Conservation (phyloP, 2,113 vertebrate species). For the Cavia porcellus region DNA sequence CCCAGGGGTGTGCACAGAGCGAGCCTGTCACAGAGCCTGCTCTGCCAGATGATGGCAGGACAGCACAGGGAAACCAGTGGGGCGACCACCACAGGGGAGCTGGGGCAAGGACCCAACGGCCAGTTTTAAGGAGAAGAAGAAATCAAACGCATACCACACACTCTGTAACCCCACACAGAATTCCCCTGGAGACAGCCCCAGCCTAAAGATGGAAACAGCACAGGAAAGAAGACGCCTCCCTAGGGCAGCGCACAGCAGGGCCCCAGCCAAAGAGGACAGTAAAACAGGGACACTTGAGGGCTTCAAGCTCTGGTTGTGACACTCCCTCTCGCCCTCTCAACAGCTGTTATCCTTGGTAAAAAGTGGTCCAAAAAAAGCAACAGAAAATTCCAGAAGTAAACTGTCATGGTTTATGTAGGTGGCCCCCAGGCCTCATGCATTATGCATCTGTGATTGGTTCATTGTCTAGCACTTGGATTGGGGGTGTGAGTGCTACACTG, state of each 20-base stretch:
- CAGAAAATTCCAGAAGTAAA: not conserved
- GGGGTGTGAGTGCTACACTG: too few relatives aligned
- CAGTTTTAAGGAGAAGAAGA: not conserved
- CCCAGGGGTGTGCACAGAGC: not conserved
- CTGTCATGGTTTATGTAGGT: too few relatives aligned
- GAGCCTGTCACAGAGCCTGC: not conserved
- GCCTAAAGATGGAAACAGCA: accelerated
- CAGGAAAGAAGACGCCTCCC: not conserved
- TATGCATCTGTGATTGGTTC: too few relatives aligned
- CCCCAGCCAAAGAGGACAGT: not conserved
- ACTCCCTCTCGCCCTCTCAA: too few relatives aligned
- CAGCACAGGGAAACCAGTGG: not conserved
- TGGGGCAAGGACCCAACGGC: not conserved
- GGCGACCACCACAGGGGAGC: not conserved
- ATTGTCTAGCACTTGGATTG: too few relatives aligned
- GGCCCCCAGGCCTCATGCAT: too few relatives aligned
- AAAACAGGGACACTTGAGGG: not conserved
- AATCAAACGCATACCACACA: not conserved
- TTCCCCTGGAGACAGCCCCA: not conserved
- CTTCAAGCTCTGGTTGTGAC: not conserved
- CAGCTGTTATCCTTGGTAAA: not conserved
- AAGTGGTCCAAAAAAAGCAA: not conserved
- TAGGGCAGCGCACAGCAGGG: not conserved
- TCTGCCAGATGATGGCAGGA: not conserved
- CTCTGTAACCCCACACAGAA: not conserved